phyloP scores from a whole-genome alignment of 2,113 vertebrate species.

The Chamaetylas fuelleborni region DNA sequence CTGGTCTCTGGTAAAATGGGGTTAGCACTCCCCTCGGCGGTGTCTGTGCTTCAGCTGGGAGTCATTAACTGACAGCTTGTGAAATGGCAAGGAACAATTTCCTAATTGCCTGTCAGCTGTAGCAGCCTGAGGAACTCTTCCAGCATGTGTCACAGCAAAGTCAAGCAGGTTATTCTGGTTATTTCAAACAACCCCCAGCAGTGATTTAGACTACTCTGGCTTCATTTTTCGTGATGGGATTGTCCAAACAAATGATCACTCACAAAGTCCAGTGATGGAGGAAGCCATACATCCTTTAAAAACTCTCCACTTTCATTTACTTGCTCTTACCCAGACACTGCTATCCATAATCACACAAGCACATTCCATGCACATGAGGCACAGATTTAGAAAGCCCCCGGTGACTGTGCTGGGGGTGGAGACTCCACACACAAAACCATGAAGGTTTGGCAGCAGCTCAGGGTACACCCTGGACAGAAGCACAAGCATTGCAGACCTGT shows the following conservation, averaged over 20 bases:
- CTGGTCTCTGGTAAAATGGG: neutral
- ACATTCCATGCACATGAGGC: neutral
- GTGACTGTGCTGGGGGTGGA: neutral
- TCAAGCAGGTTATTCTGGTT: conserved; percentile 36
- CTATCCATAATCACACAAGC: neutral
- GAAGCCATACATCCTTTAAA: neutral
- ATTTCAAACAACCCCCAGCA: conserved; percentile 1
- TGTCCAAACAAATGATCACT: neutral
- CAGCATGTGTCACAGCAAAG: conserved; percentile 12
- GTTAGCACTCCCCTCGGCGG: neutral
- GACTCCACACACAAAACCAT: neutral
- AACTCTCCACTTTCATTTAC: neutral
- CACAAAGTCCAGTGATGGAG: neutral
- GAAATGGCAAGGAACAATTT: conserved; percentile 53
- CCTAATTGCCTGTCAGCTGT: conserved; percentile 61
- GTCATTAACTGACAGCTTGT: conserved; percentile 58
- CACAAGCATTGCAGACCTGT: neutral
- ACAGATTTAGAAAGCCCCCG: neutral
- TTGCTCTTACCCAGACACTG: neutral
- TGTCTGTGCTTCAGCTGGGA: conserved; percentile 48
- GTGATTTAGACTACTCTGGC: neutral
- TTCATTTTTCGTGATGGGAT: neutral
- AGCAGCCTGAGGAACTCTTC: conserved; percentile 23
- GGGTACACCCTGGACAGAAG: neutral
- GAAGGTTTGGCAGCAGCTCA: neutral